Conservation (phyloP, 2,888 invertebrate genomes). For the Brachycybe producta region DNA sequence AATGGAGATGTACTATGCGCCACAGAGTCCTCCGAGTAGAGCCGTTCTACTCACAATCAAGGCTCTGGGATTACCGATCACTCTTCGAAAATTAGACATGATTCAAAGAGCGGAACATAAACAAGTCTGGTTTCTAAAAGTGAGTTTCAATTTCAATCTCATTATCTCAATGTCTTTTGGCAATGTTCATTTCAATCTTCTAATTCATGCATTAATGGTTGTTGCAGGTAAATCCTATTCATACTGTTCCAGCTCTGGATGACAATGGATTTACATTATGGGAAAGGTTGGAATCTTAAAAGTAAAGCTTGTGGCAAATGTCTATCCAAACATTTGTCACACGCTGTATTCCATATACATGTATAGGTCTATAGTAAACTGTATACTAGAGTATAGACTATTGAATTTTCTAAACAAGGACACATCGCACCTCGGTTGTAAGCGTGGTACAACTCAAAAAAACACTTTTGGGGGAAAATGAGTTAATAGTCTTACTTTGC, state of each 20-base stretch:
- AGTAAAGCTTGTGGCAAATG: too few species aligned
- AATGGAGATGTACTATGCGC: slow-evolving; percentile 14
- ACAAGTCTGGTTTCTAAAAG: slow-evolving; percentile 25
- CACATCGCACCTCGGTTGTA: too few species aligned
- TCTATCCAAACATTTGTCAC: too few species aligned
- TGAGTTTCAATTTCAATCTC: neutral
- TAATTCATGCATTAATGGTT: neutral
- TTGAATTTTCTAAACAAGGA: too few species aligned
- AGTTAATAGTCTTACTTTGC: too few species aligned
- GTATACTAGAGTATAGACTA: too few species aligned
- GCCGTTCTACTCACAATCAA: slow-evolving; percentile 29
- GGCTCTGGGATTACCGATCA: slow-evolving; percentile 27
- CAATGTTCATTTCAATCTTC: neutral
- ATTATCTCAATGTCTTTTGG: neutral
- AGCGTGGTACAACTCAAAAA: too few species aligned
- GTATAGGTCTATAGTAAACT: too few species aligned
- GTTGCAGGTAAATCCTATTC: slow-evolving; percentile 29
- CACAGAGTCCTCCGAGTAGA: slow-evolving; percentile 27
- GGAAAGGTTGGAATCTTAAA: slow-evolving; percentile 42
- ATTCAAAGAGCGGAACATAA: slow-evolving; percentile 25
- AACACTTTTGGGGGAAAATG: too few species aligned
- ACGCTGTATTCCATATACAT: too few species aligned
- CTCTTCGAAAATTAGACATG: slow-evolving; percentile 27
- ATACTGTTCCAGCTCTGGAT: slow-evolving; percentile 45
- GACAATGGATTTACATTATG: slow-evolving; percentile 35